phyloP scores from a whole-genome alignment of 2,113 vertebrate genomes.

The Anthoscopus minutus region DNA sequence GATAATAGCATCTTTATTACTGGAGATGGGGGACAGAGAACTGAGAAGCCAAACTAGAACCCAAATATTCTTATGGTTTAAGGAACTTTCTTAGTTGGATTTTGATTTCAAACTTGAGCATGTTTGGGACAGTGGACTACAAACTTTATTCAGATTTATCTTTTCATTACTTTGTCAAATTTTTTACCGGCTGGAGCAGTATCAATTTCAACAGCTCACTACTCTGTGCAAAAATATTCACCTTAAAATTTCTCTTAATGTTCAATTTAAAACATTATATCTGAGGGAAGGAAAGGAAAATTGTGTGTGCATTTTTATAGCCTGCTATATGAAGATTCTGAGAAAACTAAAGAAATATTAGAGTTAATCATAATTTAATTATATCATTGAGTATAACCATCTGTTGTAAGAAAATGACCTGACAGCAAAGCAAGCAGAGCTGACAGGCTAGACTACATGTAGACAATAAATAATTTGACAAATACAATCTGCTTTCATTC shows the following conservation, averaged over 20 bases:
- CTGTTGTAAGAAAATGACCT: slow-evolving; percentile 25
- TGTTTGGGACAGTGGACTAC: neutral
- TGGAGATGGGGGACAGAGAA: neutral
- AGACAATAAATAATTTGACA: slow-evolving; percentile 42
- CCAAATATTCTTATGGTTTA: neutral
- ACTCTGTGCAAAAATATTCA: neutral
- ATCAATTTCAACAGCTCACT: neutral
- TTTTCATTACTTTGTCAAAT: neutral
- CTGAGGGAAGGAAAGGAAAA: neutral
- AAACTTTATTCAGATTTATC: neutral
- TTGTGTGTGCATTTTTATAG: neutral
- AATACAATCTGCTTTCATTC: slow-evolving; percentile 30
- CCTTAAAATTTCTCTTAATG: neutral
- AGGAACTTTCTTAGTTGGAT: neutral
- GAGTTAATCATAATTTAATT: slow-evolving; percentile 17
- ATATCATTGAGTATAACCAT: neutral
- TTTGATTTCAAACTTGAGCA: neutral
- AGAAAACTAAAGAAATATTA: neutral
- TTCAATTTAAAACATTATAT: neutral
- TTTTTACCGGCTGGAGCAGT: neutral
- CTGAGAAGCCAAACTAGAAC: neutral
- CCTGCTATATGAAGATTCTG: neutral
- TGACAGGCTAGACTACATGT: neutral
- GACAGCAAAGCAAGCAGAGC: neutral
- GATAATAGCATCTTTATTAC: neutral